These are phyloP conservation scores for Falco novaeseelandiae DNA, from an alignment of 2,797 vertebrate species.

Conservation along the genomic window DNA sequence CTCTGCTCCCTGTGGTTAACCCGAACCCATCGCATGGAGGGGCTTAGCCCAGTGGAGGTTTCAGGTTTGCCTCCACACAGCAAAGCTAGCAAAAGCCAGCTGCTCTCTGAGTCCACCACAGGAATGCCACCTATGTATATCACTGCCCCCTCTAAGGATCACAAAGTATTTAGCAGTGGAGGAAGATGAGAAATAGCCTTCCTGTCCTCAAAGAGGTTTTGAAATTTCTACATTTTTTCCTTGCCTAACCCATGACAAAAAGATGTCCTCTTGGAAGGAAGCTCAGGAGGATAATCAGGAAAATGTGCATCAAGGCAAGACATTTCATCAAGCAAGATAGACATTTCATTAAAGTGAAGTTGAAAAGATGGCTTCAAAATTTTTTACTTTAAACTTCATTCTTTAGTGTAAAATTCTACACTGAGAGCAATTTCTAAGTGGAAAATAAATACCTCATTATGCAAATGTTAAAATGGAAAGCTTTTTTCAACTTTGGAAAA, in stretches of 20 bases:
- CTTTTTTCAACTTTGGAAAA: neutral
- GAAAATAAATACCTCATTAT: neutral
- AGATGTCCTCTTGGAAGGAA: neutral
- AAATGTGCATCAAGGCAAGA: neutral
- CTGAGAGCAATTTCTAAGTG: neutral
- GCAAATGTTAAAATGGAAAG: neutral
- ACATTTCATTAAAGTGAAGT: neutral
- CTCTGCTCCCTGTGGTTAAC: slow-evolving; percentile 16
- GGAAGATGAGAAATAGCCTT: neutral
- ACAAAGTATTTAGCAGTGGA: neutral
- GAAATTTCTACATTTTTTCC: slow-evolving; percentile 26
- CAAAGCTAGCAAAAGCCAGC: neutral
- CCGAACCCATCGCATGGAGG: neutral
- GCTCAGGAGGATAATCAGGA: neutral
- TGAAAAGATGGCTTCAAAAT: neutral
- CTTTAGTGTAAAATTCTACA: neutral
- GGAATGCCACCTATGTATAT: slow-evolving; percentile 21
- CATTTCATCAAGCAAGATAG: neutral
- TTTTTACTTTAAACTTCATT: neutral
- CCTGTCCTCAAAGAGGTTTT: neutral
- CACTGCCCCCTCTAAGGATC: neutral
- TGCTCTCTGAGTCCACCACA: neutral
- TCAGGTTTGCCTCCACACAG: neutral
- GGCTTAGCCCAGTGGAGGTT: neutral
- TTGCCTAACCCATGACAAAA: neutral